Evolutionary conservation across 2,113 vertebrate genomes (phyloP), one percentile per base, ranked within the genome.

Genomic region (Bucco capensis): DNA sequence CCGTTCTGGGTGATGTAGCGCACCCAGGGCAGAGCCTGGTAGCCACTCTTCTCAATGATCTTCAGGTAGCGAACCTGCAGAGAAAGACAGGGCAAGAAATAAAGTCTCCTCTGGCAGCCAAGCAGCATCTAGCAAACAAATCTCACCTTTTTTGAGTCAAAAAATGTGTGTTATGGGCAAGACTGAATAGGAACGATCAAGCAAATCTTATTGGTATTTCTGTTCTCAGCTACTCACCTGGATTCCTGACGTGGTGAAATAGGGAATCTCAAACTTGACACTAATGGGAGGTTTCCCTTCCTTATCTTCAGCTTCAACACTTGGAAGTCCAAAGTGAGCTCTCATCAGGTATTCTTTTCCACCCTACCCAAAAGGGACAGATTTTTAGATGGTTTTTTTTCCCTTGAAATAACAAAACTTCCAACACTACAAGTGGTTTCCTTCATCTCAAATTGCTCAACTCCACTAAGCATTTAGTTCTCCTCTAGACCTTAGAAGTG

Each of bases 41-140:
- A 99, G 11, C 99, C 99, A 9, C 99, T 99, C 97, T 99, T 99
- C 98, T 99, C 99, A 28, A 99, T 99, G 93, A 99, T 99, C 97
- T 99, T 99, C 88, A 99, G 95, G 94, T 99, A 99, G 40, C 99
- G 99, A 89, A 99, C 99, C 98, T 98, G 71, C 22, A 91, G 83
- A 21, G 35, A 51, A 81, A 92, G 30, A 51, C 8, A 18, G 1
- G 15, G 25, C 18, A 30, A 56, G 70, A 57, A 19, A 72, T 1
- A 3, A 70, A 61, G 14, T 14, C n/a, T 66, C 19, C 35, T 28
- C 4, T 1, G 3, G 7, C 42, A 35, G 22, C 27, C 44, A 65
- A 72, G 19, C 8, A 42, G 42, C 4, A 4, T 24, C 62, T 12
- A 49, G 53, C 4, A 58, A 49, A 50, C 37, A 35, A 40, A 53